Evolutionary conservation across 2,797 vertebrate genomes (phyloP).

Genomic region (Protonibea diacanthus): DNA sequence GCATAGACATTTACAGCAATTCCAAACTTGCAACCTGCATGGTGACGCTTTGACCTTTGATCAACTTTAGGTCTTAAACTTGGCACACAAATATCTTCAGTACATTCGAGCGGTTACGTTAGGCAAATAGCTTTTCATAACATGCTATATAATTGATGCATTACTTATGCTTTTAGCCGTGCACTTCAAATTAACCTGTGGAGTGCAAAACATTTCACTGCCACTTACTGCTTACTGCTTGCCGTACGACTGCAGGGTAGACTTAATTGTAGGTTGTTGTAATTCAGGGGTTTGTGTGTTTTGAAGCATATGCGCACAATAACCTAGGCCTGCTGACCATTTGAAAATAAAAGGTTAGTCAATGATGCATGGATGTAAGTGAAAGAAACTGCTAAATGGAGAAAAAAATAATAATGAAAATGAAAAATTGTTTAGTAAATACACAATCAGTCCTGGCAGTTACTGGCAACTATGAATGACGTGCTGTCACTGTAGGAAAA

Average conservation of each 20-base stretch:
- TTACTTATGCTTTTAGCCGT: not conserved
- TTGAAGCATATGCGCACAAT: not conserved
- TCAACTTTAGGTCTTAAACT: conserved; percentile 1
- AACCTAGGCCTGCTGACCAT: not conserved
- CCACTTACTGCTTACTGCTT: not conserved
- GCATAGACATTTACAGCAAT: not conserved
- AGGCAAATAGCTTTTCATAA: conserved; percentile 1
- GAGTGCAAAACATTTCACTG: conserved; percentile 10
- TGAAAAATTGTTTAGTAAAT: not conserved
- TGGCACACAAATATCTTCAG: not conserved
- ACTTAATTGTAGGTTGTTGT: not conserved
- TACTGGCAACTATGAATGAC: conserved; percentile 21
- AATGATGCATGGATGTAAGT: not conserved
- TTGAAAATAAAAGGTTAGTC: not conserved
- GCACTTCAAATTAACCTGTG: conserved; percentile 6
- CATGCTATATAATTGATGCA: conserved; percentile 9
- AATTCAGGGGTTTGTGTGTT: conserved; percentile 1
- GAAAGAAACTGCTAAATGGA: not conserved
- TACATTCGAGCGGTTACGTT: not conserved
- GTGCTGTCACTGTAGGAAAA: conserved; percentile 21
- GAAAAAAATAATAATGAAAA: too few species aligned
- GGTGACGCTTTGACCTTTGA: conserved; percentile 2
- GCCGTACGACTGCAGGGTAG: not conserved
- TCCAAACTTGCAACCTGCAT: not conserved
- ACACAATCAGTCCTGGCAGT: not conserved